phyloP scores from a whole-genome alignment of 2,888 invertebrate species.

The Chrysopilus asiliformis region DNA sequence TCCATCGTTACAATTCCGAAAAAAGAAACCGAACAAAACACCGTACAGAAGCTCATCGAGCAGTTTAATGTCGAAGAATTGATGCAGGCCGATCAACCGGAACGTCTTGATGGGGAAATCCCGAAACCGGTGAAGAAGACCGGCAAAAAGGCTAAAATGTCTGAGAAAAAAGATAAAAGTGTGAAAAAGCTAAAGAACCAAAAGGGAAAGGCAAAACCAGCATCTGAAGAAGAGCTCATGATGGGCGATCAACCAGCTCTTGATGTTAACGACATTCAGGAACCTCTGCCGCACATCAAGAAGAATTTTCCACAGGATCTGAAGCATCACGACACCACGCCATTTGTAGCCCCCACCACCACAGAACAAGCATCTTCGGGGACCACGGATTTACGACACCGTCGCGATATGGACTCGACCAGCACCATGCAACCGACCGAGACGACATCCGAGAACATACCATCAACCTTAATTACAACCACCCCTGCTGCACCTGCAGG shows the following conservation, averaged over 20 bases:
- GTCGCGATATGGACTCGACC: background rate
- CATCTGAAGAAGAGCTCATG: conserved; percentile 27
- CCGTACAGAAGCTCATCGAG: conserved; percentile 25
- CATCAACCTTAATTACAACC: conserved; percentile 7
- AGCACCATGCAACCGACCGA: background rate
- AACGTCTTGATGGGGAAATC: conserved; percentile 13
- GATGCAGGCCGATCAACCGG: conserved; percentile 30
- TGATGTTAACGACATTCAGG: conserved; percentile 26
- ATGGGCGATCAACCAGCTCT: conserved; percentile 30
- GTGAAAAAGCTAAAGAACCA: conserved; percentile 12
- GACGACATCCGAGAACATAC: conserved; percentile 6
- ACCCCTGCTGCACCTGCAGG: conserved; percentile 1
- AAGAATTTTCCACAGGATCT: conserved; percentile 28
- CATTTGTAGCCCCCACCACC: conserved; percentile 13
- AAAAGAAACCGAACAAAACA: conserved; percentile 19
- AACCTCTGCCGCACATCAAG: conserved; percentile 31
- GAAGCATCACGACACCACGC: conserved; percentile 16
- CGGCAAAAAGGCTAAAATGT: conserved; percentile 23
- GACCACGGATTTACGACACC: background rate
- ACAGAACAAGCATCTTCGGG: background rate
- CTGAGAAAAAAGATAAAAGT: conserved; percentile 22
- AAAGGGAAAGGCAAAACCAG: conserved; percentile 12
- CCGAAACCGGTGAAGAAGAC: conserved; percentile 21
- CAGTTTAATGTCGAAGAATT: conserved; percentile 30
- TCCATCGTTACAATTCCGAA: conserved; percentile 15